Percentiles rank a stretch among this genome's conserved stretches.
Conservation (phyloP, 2,888 invertebrate genomes). For the Drosophila anomelani region DNA sequence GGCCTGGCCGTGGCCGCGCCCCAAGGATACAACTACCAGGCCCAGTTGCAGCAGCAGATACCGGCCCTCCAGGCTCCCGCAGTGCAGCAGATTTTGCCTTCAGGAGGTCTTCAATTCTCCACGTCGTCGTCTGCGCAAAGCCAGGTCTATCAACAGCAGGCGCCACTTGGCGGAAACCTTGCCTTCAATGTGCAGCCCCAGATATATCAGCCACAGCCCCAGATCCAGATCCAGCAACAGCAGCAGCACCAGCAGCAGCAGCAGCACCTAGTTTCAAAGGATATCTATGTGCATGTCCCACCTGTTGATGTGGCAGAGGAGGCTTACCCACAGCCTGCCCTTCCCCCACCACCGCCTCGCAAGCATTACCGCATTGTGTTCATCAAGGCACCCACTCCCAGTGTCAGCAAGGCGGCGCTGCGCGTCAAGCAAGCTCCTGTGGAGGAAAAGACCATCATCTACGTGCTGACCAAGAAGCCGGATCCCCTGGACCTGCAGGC, state of each 20-base stretch:
- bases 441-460: slow-evolving; percentile 84
- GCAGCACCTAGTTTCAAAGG: slow-evolving; percentile 78
- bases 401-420: slow-evolving; percentile 63
- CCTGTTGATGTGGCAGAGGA: slow-evolving; percentile 82
- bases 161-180: slow-evolving; percentile 35
- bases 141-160: slow-evolving; percentile 49
- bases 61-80: slow-evolving; percentile 56
- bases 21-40: slow-evolving; percentile 81
- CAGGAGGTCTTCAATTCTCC: slow-evolving; percentile 17
- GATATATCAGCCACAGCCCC: slow-evolving; percentile 6
- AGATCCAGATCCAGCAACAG: slow-evolving; percentile 30
- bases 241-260: slow-evolving; percentile 44
- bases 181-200: slow-evolving; percentile 40
- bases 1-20: slow-evolving; percentile 76
- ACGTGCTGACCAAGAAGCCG: slow-evolving; percentile 83
- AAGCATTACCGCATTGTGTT: slow-evolving; percentile 84
- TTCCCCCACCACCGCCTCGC: slow-evolving; percentile 77
- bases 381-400: slow-evolving; percentile 82
- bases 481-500: slow-evolving; percentile 82
- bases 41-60: slow-evolving; percentile 39
- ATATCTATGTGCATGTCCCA: slow-evolving; percentile 84
- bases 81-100: slow-evolving; percentile 60
- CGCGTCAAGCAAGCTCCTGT: slow-evolving; percentile 77
- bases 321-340: slow-evolving; percentile 56
- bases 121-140: slow-evolving; percentile 27